Percentiles rank a stretch among this genome's conserved stretches.
phyloP scores from a whole-genome alignment of 2,113 vertebrate species.

The Danionella cerebrum region DNA sequence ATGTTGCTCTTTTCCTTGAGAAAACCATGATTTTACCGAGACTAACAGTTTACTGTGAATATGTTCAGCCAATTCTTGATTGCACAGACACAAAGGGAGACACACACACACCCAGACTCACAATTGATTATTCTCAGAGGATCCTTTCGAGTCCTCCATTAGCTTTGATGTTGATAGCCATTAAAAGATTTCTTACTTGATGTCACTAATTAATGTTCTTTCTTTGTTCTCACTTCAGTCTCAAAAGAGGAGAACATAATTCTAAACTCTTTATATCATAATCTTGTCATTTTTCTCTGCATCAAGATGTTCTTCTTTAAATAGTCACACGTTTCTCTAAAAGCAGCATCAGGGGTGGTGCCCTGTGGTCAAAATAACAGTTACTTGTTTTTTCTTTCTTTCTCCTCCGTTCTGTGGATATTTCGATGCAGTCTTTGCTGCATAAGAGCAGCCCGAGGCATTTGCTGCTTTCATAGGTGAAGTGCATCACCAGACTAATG shows the following conservation, averaged over 20 bases:
- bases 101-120: neutral
- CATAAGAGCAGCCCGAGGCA: constrained; percentile 51
- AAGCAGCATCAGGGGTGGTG: neutral
- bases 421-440: constrained; percentile 46
- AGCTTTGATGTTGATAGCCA: constrained; percentile 58
- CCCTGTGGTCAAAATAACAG: neutral
- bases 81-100: neutral
- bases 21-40: constrained; percentile 40
- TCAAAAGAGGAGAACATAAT: constrained; percentile 45
- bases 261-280: constrained; percentile 35
- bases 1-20: constrained; percentile 44
- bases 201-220: constrained; percentile 57
- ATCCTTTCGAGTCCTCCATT: constrained; percentile 46
- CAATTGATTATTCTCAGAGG: constrained; percentile 41
- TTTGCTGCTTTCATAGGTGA: constrained; percentile 55
- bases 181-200: constrained; percentile 52
- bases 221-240: constrained; percentile 52
- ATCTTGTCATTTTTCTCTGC: constrained; percentile 11
- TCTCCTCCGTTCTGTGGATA: constrained; percentile 34
- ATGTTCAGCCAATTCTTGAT: constrained; percentile 23
- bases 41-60: constrained; percentile 38
- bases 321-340: no score
- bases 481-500: constrained; percentile 55
- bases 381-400: neutral
- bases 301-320: neutral